These are phyloP conservation scores for Onychorhynchus coronatus DNA, from an alignment of 2,113 vertebrate genomes.

Conservation along the genomic window DNA sequence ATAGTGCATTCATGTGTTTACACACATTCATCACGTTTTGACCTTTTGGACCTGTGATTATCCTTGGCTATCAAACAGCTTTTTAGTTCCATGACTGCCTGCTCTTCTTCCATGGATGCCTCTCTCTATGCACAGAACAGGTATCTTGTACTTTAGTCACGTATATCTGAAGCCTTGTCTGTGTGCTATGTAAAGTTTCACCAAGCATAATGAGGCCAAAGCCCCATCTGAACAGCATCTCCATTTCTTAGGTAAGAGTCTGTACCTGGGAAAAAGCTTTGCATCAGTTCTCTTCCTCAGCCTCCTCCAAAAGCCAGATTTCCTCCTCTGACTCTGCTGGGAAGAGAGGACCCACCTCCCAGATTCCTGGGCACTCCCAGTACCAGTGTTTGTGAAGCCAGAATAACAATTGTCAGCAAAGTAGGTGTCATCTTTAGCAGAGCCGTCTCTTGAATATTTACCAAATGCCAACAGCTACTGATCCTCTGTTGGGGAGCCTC, in stretches of 20 bases:
- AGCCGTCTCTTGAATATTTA: not conserved
- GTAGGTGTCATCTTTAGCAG: not conserved
- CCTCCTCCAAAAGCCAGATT: not conserved
- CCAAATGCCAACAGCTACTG: rapidly evolving
- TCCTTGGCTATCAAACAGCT: not conserved
- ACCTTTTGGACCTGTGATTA: not conserved
- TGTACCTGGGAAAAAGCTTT: not conserved
- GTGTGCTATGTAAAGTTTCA: rapidly evolving
- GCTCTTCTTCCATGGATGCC: not conserved
- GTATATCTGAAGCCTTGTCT: not conserved
- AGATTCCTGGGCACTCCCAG: not conserved
- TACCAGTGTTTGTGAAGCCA: not conserved
- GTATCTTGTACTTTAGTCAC: not conserved
- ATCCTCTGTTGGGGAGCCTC: not conserved
- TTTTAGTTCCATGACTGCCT: not conserved
- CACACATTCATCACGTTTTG: rapidly evolving
- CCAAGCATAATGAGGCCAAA: not conserved
- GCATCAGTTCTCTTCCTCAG: not conserved
- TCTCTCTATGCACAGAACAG: not conserved
- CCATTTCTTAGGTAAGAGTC: not conserved
- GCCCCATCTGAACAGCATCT: not conserved
- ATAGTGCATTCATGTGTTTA: not conserved
- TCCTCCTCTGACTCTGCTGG: not conserved
- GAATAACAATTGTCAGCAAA: not conserved
- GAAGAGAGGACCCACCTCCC: not conserved